phyloP scores from a whole-genome alignment of 2,797 vertebrate genomes.

The Malurus splendens region DNA sequence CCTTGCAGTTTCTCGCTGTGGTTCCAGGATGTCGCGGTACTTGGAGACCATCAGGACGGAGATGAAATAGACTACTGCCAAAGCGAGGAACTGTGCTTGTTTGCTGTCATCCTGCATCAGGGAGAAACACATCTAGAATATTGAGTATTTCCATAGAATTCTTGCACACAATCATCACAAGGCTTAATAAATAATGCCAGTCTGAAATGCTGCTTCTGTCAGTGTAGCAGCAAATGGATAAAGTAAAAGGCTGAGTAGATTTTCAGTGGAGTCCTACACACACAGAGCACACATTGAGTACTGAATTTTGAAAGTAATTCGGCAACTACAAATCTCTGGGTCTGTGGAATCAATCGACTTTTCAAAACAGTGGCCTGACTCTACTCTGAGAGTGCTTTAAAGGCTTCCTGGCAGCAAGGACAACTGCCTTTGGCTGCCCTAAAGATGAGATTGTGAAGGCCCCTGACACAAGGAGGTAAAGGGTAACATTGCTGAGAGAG shows the following conservation, averaged over 20 bases:
- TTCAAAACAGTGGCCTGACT: neutral
- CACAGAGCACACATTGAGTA: neutral
- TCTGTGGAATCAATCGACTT: neutral
- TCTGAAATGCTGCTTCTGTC: neutral
- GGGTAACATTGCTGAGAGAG: neutral
- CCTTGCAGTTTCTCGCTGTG: conserved; percentile 92
- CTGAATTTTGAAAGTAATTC: neutral
- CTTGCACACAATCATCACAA: neutral
- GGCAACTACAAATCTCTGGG: neutral
- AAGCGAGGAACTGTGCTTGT: conserved; percentile 95
- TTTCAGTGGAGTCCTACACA: neutral
- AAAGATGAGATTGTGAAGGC: neutral
- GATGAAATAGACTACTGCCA: conserved; percentile 98
- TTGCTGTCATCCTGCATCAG: conserved; percentile 91
- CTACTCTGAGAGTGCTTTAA: neutral
- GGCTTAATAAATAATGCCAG: neutral
- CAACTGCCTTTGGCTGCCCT: neutral
- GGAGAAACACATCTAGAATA: neutral
- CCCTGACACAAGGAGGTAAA: neutral
- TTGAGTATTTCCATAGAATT: neutral
- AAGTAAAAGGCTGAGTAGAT: neutral
- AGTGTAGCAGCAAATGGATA: neutral
- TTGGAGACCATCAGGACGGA: conserved; percentile 99
- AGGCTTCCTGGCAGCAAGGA: neutral
- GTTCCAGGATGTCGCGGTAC: conserved; percentile 96